Evolutionary conservation across 1,140 invertebrate genomes (phyloP), one percentile per base, ranked within the genome.

Genomic region (Drosophila ohnishii): DNA sequence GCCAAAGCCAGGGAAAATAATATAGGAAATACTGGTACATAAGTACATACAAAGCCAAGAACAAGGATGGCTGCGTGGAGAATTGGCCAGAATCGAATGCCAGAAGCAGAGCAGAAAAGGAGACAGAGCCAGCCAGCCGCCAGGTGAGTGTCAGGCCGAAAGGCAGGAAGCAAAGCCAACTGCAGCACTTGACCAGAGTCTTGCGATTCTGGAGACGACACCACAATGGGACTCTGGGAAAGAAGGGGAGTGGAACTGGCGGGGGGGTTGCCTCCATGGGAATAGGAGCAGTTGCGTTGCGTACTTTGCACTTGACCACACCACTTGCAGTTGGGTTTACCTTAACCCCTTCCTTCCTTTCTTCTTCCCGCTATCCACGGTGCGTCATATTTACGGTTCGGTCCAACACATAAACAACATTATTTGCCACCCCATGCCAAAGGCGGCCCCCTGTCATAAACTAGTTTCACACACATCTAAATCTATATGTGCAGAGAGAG

Each of bases 341-440:
- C 47, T 40, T 53, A 65, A 35, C 42, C 63, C 61, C 28, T 50
- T 25, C 13, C 34, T 14, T 32, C 6, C 32, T 30, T 45, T 6
- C 56, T 40, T 28, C 45, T 22, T 51, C 8, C 25, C 35, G 13
- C 10, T 16, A 14, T 44, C 14, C 44, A 37, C 32, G 44, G 67
- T 83, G 84, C 80, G 85, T 87, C 85, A 85, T 88, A 84, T 88
- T 88, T 88, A 88, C 84, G 85, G 65, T 77, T 78, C 44, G 83
- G 64, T 59, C 72, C 63, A 69, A 67, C 82, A 78, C 85, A 90
- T 89, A 90, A 90, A 90, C 85, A 90, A 89, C 85, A 89, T 84
- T 86, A 90, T 84, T 87, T 82, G 67, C 75, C 80, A 65, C 34
- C 39, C 57, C 32, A 40, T 8, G 44, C 37, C 42, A 55, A n/a